Conservation (phyloP, 2,888 invertebrate genomes). For the Andricus curvator region DNA sequence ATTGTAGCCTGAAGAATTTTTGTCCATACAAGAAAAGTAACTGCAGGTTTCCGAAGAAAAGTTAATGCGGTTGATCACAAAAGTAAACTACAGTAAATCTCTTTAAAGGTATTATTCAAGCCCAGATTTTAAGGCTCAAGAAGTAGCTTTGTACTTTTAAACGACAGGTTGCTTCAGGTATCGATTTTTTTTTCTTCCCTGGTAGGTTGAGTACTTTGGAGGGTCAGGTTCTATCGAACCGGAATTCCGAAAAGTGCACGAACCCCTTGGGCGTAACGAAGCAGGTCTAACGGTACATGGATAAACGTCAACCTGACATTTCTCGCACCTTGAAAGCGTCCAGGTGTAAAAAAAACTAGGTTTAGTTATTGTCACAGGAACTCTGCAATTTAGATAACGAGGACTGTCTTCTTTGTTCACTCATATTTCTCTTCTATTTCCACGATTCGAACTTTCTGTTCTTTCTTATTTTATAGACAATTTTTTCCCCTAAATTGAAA, state of each 20-base stretch:
- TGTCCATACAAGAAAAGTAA: neutral
- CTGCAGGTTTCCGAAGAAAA: neutral
- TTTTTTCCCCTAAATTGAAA: neutral
- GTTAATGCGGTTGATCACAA: neutral
- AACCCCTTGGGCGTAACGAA: slow-evolving; percentile 23
- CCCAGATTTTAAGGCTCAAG: neutral
- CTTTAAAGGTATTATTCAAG: neutral
- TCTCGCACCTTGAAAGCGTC: neutral
- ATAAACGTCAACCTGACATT: slow-evolving; percentile 20
- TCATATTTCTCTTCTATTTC: neutral
- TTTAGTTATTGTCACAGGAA: neutral
- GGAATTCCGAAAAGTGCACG: slow-evolving; percentile 35
- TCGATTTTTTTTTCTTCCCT: neutral
- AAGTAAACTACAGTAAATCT: neutral
- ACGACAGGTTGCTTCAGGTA: slow-evolving; percentile 26
- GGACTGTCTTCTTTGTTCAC: neutral
- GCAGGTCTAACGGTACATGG: slow-evolving; percentile 12
- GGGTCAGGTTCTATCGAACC: slow-evolving; percentile 21
- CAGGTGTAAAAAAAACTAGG: neutral
- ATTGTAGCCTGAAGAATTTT: neutral
- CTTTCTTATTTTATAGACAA: neutral
- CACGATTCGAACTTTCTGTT: neutral
- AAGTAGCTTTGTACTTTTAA: neutral
- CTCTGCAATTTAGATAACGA: neutral
- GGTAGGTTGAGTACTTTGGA: slow-evolving; percentile 2